These are phyloP conservation scores for Phocides pigmalion DNA, from an alignment of 1,140 invertebrate genomes.

Conservation along the genomic window DNA sequence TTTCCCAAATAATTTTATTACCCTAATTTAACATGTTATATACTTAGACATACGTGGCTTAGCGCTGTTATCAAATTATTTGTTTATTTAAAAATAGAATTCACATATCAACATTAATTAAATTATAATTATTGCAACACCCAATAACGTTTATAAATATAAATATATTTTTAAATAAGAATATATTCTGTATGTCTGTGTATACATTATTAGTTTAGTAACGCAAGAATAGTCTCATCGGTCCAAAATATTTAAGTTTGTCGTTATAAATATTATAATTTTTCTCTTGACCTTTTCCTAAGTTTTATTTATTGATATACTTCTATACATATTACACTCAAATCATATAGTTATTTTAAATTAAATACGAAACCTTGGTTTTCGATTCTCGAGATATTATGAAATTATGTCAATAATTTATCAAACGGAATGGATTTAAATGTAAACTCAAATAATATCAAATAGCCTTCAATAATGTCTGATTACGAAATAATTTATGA, in stretches of 20 bases:
- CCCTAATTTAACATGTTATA: too few relatives aligned
- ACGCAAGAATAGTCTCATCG: background rate
- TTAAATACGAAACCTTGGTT: conserved; percentile 31
- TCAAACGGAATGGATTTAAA: background rate
- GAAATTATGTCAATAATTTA: background rate
- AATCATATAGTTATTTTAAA: background rate
- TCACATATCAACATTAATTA: too few relatives aligned
- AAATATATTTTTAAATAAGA: too few relatives aligned
- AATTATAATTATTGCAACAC: too few relatives aligned
- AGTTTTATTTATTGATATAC: conserved; percentile 29
- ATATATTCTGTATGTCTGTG: too few relatives aligned
- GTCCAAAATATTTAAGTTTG: background rate
- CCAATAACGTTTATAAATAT: too few relatives aligned
- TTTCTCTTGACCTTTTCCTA: conserved; percentile 37
- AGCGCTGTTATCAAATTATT: too few relatives aligned
- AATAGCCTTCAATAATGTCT: conserved; percentile 41
- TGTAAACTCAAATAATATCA: conserved; percentile 11
- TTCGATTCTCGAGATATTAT: background rate
- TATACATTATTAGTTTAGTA: background rate
- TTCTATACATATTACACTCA: background rate
- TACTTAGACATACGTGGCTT: too few relatives aligned
- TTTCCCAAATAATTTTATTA: too few relatives aligned
- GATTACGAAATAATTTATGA: conserved; percentile 34
- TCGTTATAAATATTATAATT: conserved; percentile 37
- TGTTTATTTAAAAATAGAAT: too few relatives aligned